Base-by-base conservation (phyloP, 1,140 invertebrate genomes). In the Temnothorax nylanderi region DNA sequence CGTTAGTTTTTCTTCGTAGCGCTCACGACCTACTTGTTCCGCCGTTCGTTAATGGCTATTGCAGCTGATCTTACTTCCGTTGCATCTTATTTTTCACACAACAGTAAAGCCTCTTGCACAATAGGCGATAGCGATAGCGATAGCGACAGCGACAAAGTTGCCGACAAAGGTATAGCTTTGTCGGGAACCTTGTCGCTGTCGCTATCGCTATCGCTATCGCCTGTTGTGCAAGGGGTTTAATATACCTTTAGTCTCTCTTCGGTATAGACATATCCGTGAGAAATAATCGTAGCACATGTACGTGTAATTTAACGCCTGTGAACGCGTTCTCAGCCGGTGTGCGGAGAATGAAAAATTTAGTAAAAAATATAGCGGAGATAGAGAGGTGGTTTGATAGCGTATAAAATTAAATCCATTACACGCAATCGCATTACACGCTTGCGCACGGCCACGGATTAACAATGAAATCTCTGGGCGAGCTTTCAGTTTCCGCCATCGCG, bases 351-450 rank as follows among this genome's bases (percentile, higher is more conserved):
- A 13, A 60, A 75, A 75, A 74, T 75, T 75, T 60, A 56, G 54
- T 65, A 41, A 89, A 77, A 87, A 77, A 85, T 78, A 18, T 51
- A 18, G 2, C 21, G 62, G n/a, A 76, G 21, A 72, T n/a, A 82
- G 13, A 32, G 56, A 77, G 54, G 21, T 37, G 41, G 49, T 34
- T 75, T 75, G 77, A 74, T 81, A 89, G 78, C 32, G 49, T 71
- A 72, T 64, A 87, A 72, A 82, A 89, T 80, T 78, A 87, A 87
- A 89, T 75, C 58, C 76, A 26, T 56, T 80, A 56, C 41, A 56
- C 47, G 56, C 69, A 72, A 69, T 69, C 65, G 65, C 76, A 26
- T 62, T 80, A 56, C 56, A 56, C 74, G 65, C 37, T 64, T 51
- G 65, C 65, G 47, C 78, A 54, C 56, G 58, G 4, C 18, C 62